phyloP scores from a whole-genome alignment of 1,140 invertebrate genomes.

The Drosophila mayri region DNA sequence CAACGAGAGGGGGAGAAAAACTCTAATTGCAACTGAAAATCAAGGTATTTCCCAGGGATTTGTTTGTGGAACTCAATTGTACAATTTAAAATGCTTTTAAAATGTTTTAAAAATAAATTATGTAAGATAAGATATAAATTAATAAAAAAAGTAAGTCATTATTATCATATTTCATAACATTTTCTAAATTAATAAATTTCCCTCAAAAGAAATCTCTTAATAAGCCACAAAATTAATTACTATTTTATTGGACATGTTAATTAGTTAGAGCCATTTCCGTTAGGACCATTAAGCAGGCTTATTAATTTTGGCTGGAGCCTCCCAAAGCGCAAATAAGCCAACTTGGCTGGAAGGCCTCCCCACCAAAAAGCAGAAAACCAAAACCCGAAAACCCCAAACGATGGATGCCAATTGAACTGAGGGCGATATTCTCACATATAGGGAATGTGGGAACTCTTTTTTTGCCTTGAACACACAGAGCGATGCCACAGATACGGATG shows the following conservation, averaged over 20 bases:
- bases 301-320: slow-evolving; percentile 25
- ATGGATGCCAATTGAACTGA: slow-evolving; percentile 59
- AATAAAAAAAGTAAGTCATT: no score
- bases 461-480: slow-evolving; percentile 25
- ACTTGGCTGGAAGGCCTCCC: slow-evolving; percentile 53
- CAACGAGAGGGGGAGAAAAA: slow-evolving; percentile 2
- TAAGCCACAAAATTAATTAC: slow-evolving; percentile 13
- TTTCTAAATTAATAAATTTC: not conserved
- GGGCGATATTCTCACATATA: slow-evolving; percentile 72
- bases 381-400: slow-evolving; percentile 10
- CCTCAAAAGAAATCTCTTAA: not conserved
- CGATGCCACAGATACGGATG: slow-evolving; percentile 57
- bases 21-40: slow-evolving; percentile 34
- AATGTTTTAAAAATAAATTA: not conserved
- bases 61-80: not conserved
- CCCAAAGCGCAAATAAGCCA: slow-evolving; percentile 27
- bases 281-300: slow-evolving; percentile 31
- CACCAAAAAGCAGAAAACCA: slow-evolving; percentile 1
- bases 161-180: no score
- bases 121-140: accelerated
- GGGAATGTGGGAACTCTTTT: slow-evolving; percentile 61
- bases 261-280: slow-evolving; percentile 16
- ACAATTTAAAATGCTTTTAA: no score
- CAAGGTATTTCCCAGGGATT: slow-evolving; percentile 1
- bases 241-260: slow-evolving; percentile 45